Evolutionary conservation across 2,113 vertebrate genomes (phyloP).

Genomic region (Dissostichus mawsoni): DNA sequence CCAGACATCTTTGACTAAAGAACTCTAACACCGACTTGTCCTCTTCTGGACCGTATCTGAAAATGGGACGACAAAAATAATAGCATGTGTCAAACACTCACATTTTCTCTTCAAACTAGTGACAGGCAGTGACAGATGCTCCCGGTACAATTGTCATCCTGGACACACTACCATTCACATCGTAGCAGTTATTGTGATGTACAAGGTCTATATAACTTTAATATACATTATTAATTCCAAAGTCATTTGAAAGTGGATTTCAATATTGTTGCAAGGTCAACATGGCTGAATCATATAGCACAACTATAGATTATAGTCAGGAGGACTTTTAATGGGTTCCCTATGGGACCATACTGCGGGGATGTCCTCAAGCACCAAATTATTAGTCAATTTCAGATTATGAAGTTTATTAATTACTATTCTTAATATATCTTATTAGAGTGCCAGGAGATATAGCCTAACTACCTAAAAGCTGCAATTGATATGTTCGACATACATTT

Average conservation of each 20-base stretch:
- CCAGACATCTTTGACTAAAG: constrained; percentile 24
- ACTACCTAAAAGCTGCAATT: constrained; percentile 66
- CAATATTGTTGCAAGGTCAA: constrained; percentile 53
- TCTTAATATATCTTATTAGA: constrained; percentile 77
- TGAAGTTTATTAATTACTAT: constrained; percentile 80
- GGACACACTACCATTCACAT: constrained; percentile 50
- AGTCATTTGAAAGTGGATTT: constrained; percentile 78
- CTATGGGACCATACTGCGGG: constrained; percentile 58
- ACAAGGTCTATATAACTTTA: constrained; percentile 46
- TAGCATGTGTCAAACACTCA: constrained; percentile 72
- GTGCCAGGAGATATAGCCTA: constrained; percentile 69
- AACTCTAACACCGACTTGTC: constrained; percentile 13
- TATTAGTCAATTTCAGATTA: constrained; percentile 79
- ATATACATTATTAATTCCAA: constrained; percentile 63
- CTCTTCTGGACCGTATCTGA: constrained; percentile 19
- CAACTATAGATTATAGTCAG: constrained; percentile 64
- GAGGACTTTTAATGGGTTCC: constrained; percentile 67
- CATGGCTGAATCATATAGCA: constrained; percentile 49
- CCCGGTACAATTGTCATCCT: constrained; percentile 63
- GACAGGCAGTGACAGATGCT: constrained; percentile 75
- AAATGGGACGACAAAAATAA: constrained; percentile 61
- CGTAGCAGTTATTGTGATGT: constrained; percentile 30
- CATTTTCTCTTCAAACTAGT: constrained; percentile 59
- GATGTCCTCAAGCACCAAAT: constrained; percentile 78
- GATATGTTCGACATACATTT: constrained; percentile 66